Percentiles rank a stretch among this genome's conserved stretches.
Evolutionary conservation across 2,888 invertebrate species (phyloP).

Genomic region (Cenopis cana): DNA sequence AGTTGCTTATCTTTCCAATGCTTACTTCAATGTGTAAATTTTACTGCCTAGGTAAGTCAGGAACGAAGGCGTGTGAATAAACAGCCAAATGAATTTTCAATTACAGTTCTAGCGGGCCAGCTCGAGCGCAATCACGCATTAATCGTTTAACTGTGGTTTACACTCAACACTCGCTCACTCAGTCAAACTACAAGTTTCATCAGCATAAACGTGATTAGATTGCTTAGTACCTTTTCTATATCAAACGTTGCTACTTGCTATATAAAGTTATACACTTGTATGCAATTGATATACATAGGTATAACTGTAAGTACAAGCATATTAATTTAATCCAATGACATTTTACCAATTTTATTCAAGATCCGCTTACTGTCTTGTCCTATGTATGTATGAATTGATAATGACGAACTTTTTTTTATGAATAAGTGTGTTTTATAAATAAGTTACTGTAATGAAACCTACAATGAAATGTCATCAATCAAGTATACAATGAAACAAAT

Average conservation of each 20-base stretch:
- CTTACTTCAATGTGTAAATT: not conserved
- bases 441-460: no score
- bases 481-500: no score
- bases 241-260: not conserved
- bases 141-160: slow-evolving; percentile 42
- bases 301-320: no score
- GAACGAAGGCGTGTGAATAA: slow-evolving; percentile 17
- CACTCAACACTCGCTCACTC: slow-evolving; percentile 6
- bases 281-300: not conserved
- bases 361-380: no score
- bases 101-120: slow-evolving; percentile 24
- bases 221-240: slow-evolving; percentile 6
- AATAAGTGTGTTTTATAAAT: no score
- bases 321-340: no score
- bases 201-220: slow-evolving; percentile 17
- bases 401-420: no score
- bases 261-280: not conserved
- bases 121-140: slow-evolving; percentile 34
- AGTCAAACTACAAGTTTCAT: slow-evolving; percentile 22
- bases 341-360: no score
- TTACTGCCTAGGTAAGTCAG: not conserved
- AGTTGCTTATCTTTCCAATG: not conserved
- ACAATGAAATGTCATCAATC: no score
- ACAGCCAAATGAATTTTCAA: slow-evolving; percentile 37
- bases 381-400: no score